phyloP scores from a whole-genome alignment of 2,113 vertebrate genomes.

The Alligator mississippiensis region DNA sequence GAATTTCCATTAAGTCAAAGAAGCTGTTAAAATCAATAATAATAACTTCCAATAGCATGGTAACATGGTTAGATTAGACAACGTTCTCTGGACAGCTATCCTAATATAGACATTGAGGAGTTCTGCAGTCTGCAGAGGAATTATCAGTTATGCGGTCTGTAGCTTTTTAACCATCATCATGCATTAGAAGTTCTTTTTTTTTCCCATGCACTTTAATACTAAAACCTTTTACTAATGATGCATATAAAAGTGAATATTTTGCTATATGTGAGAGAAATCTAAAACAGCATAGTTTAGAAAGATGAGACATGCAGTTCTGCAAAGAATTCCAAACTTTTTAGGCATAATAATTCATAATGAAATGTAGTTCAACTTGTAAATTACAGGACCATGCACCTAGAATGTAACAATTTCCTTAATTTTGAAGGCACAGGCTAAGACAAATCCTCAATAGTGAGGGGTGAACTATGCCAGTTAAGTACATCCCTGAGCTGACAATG shows the following conservation, averaged over 20 bases:
- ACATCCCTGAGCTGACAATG: neutral
- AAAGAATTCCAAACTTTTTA: neutral
- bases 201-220: neutral
- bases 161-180: rapidly evolving
- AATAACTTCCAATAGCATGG: neutral
- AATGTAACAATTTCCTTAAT: neutral
- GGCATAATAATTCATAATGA: neutral
- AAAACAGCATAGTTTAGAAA: neutral
- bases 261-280: neutral
- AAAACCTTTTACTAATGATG: neutral
- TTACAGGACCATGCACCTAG: neutral
- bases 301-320: neutral
- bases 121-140: neutral
- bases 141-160: neutral
- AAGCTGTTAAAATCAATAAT: neutral
- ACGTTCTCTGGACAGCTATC: neutral
- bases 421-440: neutral
- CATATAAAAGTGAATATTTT: neutral
- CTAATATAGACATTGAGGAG: neutral
- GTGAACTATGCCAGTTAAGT: neutral
- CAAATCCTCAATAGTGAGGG: neutral
- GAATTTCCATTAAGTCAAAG: neutral
- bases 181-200: neutral
- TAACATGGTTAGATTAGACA: neutral
- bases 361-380: neutral